Base-by-base conservation (phyloP, 2,888 invertebrate genomes). In the Thecocarcelia acutangulata region DNA sequence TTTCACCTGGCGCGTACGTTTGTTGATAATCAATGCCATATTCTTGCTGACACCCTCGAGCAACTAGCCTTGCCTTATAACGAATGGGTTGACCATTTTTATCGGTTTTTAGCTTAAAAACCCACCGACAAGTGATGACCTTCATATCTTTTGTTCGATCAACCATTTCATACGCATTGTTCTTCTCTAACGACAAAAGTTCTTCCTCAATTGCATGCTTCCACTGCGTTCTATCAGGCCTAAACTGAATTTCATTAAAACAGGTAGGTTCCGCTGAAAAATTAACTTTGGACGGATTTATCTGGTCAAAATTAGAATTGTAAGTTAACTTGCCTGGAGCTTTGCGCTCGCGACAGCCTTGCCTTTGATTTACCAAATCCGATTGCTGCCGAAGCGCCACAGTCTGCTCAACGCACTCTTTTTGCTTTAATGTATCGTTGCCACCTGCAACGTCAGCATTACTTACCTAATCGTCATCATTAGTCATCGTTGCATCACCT, bases 61-160 rank as follows among this genome's bases (percentile, higher is more conserved):
- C 68, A 2, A 69, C 68, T 37, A 69, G 17, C 15, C 56, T 42
- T 3, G 68, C 68, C 28, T 61, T 61, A 24, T 52, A 72, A 24
- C 69, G 24, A 3, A 1, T 52, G 2, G 69, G 69, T 17, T 56
- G 28, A 28, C 69, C 69, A 69, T 56, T 9, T 42, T 69, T 54
- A 28, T 56, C 37, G 44, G 56, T 68, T 42, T 68, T 44, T 42
- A 68, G 54, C 42, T 68, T 68, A 54, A 68, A 68, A 54, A 44
- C 68, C 28, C 68, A 68, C 12, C 54, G 15, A 42, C 68, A 54
- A 17, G 24, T 44, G 6, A 68, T 42, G n/a, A 68, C 24, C 19
- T 68, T 68, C 21, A 19, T 59, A 42, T 21, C 42, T 2, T 13
- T 21, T 24, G 21, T 42, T 59, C 24, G 44, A 5, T 61, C 12